These are phyloP conservation scores for Antechinus flavipes DNA, from an alignment of 2,113 vertebrate genomes.

Conservation along the genomic window DNA sequence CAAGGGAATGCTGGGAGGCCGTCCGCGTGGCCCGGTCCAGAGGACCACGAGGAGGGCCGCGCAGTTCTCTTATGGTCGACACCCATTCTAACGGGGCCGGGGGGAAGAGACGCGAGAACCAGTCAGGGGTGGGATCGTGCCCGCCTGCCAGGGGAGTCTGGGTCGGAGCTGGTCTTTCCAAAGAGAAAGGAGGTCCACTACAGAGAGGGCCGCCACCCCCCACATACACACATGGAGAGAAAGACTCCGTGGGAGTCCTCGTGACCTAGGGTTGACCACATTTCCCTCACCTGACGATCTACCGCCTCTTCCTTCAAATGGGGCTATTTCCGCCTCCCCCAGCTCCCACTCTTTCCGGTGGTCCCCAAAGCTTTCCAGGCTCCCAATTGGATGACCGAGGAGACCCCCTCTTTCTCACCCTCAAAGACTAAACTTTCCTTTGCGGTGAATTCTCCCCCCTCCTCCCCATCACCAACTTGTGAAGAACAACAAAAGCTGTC, in stretches of 20 bases:
- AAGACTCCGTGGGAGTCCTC: not conserved
- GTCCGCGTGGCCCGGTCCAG: not conserved
- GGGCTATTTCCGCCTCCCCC: too few relatives aligned
- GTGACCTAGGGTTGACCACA: not conserved
- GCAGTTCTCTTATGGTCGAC: too few relatives aligned
- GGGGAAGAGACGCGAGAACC: not conserved
- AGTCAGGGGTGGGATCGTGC: too few relatives aligned
- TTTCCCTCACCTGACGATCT: not conserved
- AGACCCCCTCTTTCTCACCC: not conserved
- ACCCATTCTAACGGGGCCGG: not conserved
- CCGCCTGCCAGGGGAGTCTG: too few relatives aligned
- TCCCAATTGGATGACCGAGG: too few relatives aligned
- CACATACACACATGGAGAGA: too few relatives aligned
- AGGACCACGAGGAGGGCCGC: not conserved
- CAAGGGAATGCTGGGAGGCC: not conserved
- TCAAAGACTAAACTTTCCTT: not conserved
- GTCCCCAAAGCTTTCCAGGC: too few relatives aligned
- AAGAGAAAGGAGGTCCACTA: too few relatives aligned
- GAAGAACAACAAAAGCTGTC: not conserved
- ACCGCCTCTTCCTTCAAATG: not conserved
- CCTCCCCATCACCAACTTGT: not conserved
- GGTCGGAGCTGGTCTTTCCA: too few relatives aligned
- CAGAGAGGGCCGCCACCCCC: too few relatives aligned
- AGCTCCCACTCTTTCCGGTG: not conserved
- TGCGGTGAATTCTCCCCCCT: too few relatives aligned